phyloP scores from a whole-genome alignment of 37 sponge, comb jelly and placozoan species.

The Haliclona indistincta region DNA sequence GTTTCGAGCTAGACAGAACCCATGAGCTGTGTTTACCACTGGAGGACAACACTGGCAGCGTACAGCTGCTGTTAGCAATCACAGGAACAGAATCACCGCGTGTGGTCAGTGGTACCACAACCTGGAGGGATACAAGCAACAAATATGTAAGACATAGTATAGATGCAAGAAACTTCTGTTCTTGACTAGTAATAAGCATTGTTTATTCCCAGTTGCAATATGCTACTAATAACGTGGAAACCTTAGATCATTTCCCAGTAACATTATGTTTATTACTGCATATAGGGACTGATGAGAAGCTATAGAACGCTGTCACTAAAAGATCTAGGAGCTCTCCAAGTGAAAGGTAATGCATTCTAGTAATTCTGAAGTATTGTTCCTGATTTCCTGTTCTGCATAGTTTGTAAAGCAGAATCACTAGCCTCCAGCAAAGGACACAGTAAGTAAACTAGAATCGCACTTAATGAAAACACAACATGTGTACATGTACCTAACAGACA shows the following conservation, averaged over 20 bases:
- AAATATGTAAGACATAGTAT: slow-evolving; percentile 60
- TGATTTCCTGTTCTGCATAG: no score
- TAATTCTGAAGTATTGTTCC: no score
- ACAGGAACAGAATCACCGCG: slow-evolving; percentile 33
- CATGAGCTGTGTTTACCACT: slow-evolving; percentile 54
- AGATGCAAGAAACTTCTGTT: background rate
- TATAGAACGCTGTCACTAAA: background rate
- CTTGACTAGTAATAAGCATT: background rate
- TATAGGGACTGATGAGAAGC: slow-evolving; percentile 28
- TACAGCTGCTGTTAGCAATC: slow-evolving; percentile 60
- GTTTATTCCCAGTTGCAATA: no score
- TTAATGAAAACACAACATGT: no score
- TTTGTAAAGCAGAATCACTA: no score
- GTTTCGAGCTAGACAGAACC: slow-evolving; percentile 33
- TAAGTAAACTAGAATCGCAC: no score
- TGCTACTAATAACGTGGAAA: background rate
- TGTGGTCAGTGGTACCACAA: background rate
- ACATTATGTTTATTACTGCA: background rate
- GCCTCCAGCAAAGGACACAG: no score
- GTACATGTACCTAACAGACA: no score
- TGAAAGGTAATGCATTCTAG: no score
- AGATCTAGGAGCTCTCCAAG: no score
- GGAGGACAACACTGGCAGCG: slow-evolving; percentile 30
- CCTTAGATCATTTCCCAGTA: background rate
- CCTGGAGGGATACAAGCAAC: slow-evolving; percentile 4